A percentile compares a stretch with the other conserved stretches of the same genome.
phyloP scores from a whole-genome alignment of 2,888 invertebrate species.

The Pyrrhosoma nymphula region DNA sequence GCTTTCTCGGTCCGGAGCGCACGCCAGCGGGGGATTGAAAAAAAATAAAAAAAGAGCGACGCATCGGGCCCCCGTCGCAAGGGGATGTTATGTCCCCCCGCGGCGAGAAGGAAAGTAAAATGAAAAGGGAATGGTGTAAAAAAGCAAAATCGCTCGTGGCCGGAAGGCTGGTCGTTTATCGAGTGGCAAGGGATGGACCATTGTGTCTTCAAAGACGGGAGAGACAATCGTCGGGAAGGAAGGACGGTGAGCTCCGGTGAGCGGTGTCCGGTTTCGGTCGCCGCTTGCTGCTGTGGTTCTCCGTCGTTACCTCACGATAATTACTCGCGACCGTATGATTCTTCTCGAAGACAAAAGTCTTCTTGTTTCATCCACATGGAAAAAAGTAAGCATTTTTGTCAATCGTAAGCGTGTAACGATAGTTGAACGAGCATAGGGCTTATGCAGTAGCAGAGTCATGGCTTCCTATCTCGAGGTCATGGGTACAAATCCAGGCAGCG shows the following conservation, averaged over 20 bases:
- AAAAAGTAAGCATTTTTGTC: no score
- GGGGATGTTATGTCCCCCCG: background rate
- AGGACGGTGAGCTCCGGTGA: background rate
- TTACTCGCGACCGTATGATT: background rate
- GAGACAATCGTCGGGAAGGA: background rate
- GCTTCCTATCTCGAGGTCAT: no score
- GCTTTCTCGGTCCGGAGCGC: constrained; percentile 25
- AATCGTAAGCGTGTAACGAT: no score
- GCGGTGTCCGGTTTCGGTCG: background rate
- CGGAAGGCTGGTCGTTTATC: background rate
- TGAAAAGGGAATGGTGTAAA: background rate
- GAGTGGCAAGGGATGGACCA: background rate
- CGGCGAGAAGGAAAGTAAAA: background rate
- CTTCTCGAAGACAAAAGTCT: no score
- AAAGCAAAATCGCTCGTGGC: constrained; percentile 8
- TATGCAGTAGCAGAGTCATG: no score
- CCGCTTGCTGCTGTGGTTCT: background rate
- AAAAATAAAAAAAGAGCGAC: background rate
- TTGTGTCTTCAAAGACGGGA: background rate
- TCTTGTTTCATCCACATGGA: no score
- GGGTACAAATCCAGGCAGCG: no score
- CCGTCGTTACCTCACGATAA: background rate
- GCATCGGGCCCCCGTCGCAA: background rate
- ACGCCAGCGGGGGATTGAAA: background rate
- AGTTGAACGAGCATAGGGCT: no score